Conservation (phyloP, 2,797 vertebrate species). For the Sebastes oblongus region DNA sequence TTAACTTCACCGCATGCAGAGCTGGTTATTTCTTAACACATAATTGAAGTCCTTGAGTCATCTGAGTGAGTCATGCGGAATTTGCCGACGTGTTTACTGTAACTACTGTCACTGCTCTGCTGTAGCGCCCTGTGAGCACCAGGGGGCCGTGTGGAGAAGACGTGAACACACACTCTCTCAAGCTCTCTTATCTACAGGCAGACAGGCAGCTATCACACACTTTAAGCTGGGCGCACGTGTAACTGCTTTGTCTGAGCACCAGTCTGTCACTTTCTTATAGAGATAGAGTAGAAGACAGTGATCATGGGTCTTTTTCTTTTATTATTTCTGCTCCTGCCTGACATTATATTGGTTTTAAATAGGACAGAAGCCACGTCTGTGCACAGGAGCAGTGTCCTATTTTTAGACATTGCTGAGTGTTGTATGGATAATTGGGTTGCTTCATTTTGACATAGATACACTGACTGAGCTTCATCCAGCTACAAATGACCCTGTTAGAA, state of each 20-base stretch:
- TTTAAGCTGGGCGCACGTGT: not conserved
- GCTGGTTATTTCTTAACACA: constrained; percentile 7
- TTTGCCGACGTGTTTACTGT: constrained; percentile 42
- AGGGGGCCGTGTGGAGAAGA: constrained; percentile 43
- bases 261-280: not conserved
- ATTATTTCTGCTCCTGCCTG: not conserved
- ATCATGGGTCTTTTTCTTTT: not conserved
- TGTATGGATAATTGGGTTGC: constrained; percentile 12
- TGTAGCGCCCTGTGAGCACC: constrained; percentile 34
- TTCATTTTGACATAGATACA: constrained; percentile 2
- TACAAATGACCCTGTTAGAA: not conserved
- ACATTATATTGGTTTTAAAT: constrained; percentile 9
- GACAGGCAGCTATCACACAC: constrained; percentile 1
- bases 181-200: constrained; percentile 19
- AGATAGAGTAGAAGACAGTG: not conserved
- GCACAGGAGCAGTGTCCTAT: constrained; percentile 20
- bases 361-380: constrained; percentile 13
- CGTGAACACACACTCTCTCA: not conserved
- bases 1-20: constrained; percentile 4
- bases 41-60: constrained; percentile 59
- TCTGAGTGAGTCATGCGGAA: constrained; percentile 45
- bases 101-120: constrained; percentile 32
- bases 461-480: not conserved
- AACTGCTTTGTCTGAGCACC: constrained; percentile 1
- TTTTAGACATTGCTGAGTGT: constrained; percentile 36